A percentile compares a stretch with the other conserved stretches of the same genome.
These are phyloP conservation scores for Zapus hudsonius DNA, from an alignment of 2,113 vertebrate genomes.

Conservation along the genomic window DNA sequence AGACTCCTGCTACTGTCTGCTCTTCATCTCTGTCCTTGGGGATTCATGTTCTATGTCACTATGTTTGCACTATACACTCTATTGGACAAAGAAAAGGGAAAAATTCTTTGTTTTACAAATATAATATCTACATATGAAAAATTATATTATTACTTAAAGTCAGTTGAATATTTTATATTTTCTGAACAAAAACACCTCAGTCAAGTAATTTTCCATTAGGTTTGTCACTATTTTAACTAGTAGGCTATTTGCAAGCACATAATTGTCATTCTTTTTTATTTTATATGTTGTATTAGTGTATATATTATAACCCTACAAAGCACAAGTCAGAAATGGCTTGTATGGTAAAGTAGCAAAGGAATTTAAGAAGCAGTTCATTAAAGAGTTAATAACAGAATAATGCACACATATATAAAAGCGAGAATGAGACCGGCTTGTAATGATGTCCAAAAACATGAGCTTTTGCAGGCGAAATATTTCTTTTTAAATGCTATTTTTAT, in stretches of 20 bases:
- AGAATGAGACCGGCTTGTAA: not conserved
- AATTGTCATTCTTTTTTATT: not conserved
- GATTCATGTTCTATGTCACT: not conserved
- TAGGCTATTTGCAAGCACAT: not conserved
- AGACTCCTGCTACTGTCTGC: not conserved
- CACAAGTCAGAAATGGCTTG: not conserved
- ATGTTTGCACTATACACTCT: not conserved
- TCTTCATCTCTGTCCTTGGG: not conserved
- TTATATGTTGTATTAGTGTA: not conserved
- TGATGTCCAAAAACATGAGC: not conserved
- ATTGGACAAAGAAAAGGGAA: not conserved
- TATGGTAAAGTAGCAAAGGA: not conserved
- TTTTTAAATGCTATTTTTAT: not conserved
- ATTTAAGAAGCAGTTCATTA: not conserved
- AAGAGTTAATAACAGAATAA: not conserved
- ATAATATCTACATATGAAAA: not conserved
- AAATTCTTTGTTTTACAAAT: not conserved
- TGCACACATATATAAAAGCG: not conserved
- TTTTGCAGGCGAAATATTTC: not conserved
- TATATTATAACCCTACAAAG: not conserved
- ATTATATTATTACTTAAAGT: not conserved
- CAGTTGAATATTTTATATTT: too few relatives aligned
- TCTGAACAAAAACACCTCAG: not conserved
- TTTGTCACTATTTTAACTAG: not conserved
- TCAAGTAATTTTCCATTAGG: not conserved